phyloP scores from a whole-genome alignment of 1,140 invertebrate genomes.

The Scaptomyza montana region DNA sequence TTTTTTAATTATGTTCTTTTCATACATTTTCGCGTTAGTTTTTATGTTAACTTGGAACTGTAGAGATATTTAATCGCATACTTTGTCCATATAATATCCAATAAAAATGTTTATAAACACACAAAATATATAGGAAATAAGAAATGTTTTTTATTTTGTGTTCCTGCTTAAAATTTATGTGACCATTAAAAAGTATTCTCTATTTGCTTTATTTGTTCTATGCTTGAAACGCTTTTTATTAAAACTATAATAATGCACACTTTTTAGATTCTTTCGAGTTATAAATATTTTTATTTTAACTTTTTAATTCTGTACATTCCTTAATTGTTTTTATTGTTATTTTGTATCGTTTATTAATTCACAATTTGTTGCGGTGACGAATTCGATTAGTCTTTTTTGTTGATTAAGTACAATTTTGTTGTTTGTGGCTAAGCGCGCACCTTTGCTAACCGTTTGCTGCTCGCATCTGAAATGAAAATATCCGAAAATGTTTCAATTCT shows the following conservation, averaged over 20 bases:
- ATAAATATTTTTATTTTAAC: no score
- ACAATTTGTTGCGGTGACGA: slow-evolving; percentile 29
- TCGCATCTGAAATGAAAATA: slow-evolving; percentile 82
- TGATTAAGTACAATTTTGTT: slow-evolving; percentile 39
- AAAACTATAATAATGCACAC: background rate
- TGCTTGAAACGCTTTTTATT: slow-evolving; percentile 1
- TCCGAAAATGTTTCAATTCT: slow-evolving; percentile 82
- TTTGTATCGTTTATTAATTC: slow-evolving; percentile 17
- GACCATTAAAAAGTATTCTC: background rate
- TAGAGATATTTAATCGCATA: background rate
- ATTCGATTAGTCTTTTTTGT: slow-evolving; percentile 17
- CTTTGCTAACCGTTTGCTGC: slow-evolving; percentile 80
- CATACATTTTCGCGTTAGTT: background rate
- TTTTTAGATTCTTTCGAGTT: background rate
- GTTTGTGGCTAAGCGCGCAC: slow-evolving; percentile 60
- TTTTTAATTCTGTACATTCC: slow-evolving; percentile 33
- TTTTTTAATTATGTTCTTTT: background rate
- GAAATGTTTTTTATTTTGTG: slow-evolving; percentile 19
- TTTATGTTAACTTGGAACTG: slow-evolving; percentile 1
- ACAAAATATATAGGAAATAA: slow-evolving; percentile 7
- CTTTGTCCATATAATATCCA: background rate
- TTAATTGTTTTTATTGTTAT: slow-evolving; percentile 1
- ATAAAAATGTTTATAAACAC: slow-evolving; percentile 15
- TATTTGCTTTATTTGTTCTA: background rate
- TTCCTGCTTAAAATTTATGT: slow-evolving; percentile 23